phyloP scores from a whole-genome alignment of 2,113 vertebrate species.

The Geococcyx californianus region DNA sequence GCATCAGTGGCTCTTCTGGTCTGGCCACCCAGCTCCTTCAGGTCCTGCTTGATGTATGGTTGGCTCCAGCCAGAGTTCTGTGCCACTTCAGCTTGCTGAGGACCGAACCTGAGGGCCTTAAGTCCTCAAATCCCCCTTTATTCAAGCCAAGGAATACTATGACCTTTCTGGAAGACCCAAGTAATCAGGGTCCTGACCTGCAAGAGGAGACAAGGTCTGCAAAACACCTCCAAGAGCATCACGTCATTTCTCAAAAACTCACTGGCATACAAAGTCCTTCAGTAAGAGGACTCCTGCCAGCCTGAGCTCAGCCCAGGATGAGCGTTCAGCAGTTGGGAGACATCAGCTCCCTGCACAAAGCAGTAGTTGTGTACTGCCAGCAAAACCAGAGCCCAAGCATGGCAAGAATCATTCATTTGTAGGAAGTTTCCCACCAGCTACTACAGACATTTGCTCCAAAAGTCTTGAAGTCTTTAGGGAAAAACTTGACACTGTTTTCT shows the following conservation, averaged over 20 bases:
- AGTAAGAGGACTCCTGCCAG: not conserved
- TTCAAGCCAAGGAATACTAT: not conserved
- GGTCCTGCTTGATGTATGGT: not conserved
- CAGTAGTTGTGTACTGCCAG: not conserved
- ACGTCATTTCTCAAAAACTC: rapidly evolving
- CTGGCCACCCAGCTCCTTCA: not conserved
- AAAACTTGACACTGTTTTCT: not conserved
- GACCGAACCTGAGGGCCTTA: not conserved
- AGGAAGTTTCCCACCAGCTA: not conserved
- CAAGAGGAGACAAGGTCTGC: not conserved
- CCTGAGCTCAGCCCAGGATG: not conserved
- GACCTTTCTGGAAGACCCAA: not conserved
- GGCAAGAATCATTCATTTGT: not conserved
- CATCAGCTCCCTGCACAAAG: not conserved
- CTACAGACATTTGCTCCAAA: not conserved
- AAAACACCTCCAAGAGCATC: not conserved
- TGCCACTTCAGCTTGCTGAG: rapidly evolving
- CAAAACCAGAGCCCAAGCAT: not conserved
- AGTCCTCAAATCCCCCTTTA: not conserved
- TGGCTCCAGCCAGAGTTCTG: not conserved
- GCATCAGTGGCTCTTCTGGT: not conserved
- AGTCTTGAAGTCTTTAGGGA: not conserved
- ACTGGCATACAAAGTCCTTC: rapidly evolving
- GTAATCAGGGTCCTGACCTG: not conserved
- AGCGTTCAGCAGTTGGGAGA: not conserved